phyloP scores from a whole-genome alignment of 2,797 vertebrate genomes.

The Gobionotothen gibberifrons region DNA sequence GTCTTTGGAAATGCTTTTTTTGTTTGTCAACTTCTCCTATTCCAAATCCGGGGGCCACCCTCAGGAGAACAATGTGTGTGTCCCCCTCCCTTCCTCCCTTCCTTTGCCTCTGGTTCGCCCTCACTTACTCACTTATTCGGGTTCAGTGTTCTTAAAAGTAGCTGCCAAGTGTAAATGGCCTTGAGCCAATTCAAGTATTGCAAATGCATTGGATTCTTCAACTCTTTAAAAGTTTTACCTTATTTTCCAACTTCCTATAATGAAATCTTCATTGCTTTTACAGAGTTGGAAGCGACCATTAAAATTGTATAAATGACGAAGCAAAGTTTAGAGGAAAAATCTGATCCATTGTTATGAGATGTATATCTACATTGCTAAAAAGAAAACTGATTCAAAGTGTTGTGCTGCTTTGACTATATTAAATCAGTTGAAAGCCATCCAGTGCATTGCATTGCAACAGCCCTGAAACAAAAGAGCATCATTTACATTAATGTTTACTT shows the following conservation, averaged over 20 bases:
- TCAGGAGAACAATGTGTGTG: background rate
- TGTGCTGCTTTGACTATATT: background rate
- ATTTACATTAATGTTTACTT: background rate
- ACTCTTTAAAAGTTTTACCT: background rate
- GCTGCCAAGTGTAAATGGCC: constrained; percentile 13
- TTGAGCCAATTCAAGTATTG: background rate
- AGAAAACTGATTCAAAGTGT: background rate
- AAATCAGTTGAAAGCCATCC: too few relatives aligned
- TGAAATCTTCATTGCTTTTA: background rate
- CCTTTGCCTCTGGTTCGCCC: background rate
- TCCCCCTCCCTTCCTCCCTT: background rate
- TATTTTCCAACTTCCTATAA: background rate
- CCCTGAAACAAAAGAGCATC: background rate
- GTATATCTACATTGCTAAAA: too few relatives aligned
- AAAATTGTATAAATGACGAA: background rate
- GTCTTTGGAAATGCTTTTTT: background rate
- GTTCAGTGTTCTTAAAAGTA: constrained; percentile 9
- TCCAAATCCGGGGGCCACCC: background rate
- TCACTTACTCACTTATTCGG: constrained; percentile 3
- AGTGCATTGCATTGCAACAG: background rate
- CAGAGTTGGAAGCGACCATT: background rate
- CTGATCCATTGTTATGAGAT: background rate
- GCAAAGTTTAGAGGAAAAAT: background rate
- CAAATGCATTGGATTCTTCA: background rate
- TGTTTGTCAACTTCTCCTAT: constrained; percentile 1